Conservation (phyloP, 1,140 invertebrate species). For the Drosophila serrata region DNA sequence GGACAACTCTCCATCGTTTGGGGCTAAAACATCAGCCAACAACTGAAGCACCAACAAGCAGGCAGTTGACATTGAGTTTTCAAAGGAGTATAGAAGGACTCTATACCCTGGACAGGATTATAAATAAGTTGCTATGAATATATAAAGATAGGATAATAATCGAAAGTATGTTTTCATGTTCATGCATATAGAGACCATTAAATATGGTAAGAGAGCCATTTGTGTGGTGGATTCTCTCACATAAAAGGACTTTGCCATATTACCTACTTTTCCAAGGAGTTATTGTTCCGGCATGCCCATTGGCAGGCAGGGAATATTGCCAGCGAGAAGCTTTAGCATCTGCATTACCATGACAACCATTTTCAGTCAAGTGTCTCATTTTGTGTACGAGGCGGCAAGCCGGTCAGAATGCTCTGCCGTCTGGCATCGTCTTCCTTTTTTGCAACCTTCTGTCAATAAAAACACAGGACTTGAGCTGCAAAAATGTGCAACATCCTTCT, state of each 20-base stretch:
- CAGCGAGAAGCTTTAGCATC: constrained; percentile 17
- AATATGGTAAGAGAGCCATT: background rate
- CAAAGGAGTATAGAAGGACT: background rate
- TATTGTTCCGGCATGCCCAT: constrained; percentile 8
- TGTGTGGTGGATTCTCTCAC: background rate
- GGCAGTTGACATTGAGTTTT: background rate
- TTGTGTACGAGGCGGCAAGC: constrained; percentile 70
- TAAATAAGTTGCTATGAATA: too few relatives aligned
- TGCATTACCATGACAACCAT: constrained; percentile 51
- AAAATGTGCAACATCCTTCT: constrained; percentile 39
- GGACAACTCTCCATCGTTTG: constrained; percentile 23
- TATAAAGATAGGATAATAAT: background rate
- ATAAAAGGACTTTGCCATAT: background rate
- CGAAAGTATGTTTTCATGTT: background rate
- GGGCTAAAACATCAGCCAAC: constrained; percentile 37
- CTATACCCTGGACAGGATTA: constrained; percentile 10
- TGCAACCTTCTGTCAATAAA: constrained; percentile 66
- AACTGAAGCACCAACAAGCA: constrained; percentile 24
- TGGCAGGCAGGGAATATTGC: too few relatives aligned
- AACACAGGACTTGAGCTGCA: constrained; percentile 37
- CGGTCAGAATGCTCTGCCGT: constrained; percentile 10
- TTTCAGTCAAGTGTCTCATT: constrained; percentile 74
- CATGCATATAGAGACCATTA: background rate
- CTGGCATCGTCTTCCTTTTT: constrained; percentile 36
- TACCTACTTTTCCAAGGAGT: constrained; percentile 2